Evolutionary conservation across 2,113 vertebrate genomes (phyloP), one percentile per base, ranked within the genome.

Genomic region (Coptodon rendalli): DNA sequence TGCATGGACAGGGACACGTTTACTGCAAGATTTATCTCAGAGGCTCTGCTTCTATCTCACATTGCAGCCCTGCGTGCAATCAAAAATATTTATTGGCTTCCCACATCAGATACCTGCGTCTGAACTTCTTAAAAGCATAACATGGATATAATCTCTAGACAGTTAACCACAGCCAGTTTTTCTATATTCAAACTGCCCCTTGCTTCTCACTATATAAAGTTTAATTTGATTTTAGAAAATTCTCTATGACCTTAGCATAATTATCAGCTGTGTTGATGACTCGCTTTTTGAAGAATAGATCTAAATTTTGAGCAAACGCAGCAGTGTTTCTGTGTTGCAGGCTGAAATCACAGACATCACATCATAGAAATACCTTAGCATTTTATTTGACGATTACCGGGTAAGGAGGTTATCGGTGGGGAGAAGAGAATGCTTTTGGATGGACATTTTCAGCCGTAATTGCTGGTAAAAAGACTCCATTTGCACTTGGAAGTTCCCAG

Each of bases 401-500:
- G 43, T 81, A 43, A 54, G 19, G 34, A 80, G 56, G 85, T 94
- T 93, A 94, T 91, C 85, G 40, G 68, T 29, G 84, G 85, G 87
- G 45, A 85, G 82, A 61, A 34, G 29, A 81, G 80, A 84, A 68
- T 27, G 68, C 27, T 90, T 66, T 89, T 92, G 90, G 90, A 91
- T 83, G 54, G 48, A 83, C 56, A 76, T 81, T 89, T 91, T 92
- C 2, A 80, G 76, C 14, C 1, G 48, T 89, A 93, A 92, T 90
- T 91, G 56, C 29, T 86, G 79, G 48, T 87, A 85, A 92, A 68
- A 87, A 83, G 54, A 90, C 29, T 22, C 52, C n/a, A 22, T 76
- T 38, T 84, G 68, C 86, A 92, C 66, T 86, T 82, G 88, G 81
- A 84, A 78, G 40, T 94, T 93, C 90, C 92, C 91, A 91, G 92